Base-by-base conservation (phyloP, 2,113 vertebrate genomes). In the Arothron firmamentum region DNA sequence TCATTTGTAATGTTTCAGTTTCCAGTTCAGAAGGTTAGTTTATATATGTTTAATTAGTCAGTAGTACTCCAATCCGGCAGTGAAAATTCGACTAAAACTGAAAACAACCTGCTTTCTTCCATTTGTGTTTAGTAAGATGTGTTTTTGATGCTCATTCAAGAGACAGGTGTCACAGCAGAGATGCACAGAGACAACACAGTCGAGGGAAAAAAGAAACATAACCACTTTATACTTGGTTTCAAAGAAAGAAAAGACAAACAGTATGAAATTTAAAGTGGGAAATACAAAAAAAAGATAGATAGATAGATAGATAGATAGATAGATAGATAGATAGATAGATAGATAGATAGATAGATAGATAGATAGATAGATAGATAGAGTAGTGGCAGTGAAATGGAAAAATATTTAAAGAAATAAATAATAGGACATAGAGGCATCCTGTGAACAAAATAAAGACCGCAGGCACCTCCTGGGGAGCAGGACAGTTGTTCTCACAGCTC, bases 121-220 rank as follows among this genome's bases (percentile, higher is more conserved):
- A 28, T 28, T 25, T 28, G 25, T 62, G n/a, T 57, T 74, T 59
- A 9, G 21, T 43, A 18, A 11, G 31, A 56, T 41, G 54, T 38
- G 34, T 47, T 67, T 77, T 80, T 72, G 70, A 79, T 77, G 65
- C 46, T 34, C 25, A 65, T 21, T 48, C 72, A 65, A 62, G 66
- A 80, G 72, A 82, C 77, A 74, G 63, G 64, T 75, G 74, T 78
- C 74, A 74, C 53, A 14, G 63, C 25, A 21, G 52, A 58, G 34
- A 77, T 47, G 62, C 14, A 70, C 46, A 60, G 60, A 60, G 49
- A 56, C 65, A 34, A 51, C 48, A 56, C 56, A 2, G n/a, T 19
- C 25, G 7, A 4, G n/a, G 52, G 45, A 55, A 6, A 25, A 6
- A 68, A 53, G 51, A 53, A 67, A 64, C 49, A 65, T 7, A 60